Evolutionary conservation across 2,797 vertebrate genomes (phyloP).

Genomic region (Florisuga fusca): DNA sequence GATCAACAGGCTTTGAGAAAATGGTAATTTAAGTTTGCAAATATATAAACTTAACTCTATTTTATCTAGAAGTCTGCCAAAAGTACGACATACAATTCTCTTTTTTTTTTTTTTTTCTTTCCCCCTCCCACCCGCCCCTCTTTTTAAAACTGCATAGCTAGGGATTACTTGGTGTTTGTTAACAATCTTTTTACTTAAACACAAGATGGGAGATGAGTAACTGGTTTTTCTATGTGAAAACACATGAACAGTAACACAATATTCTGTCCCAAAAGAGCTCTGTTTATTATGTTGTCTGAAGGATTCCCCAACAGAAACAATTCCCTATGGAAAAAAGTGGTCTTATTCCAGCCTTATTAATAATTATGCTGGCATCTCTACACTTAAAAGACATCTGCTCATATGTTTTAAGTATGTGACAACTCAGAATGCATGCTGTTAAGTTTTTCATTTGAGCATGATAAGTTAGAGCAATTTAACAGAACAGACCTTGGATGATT

Average conservation of each 20-base stretch:
- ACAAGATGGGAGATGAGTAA: not conserved
- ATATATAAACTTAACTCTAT: constrained; percentile 33
- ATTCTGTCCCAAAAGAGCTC: not conserved
- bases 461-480: not conserved
- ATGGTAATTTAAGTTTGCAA: constrained; percentile 57
- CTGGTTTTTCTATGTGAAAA: not conserved
- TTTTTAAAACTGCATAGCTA: constrained; percentile 19
- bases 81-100: not conserved
- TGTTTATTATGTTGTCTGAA: not conserved
- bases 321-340: not conserved
- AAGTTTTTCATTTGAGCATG: not conserved
- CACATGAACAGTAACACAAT: not conserved
- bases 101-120: not conserved
- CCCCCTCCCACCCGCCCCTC: not conserved
- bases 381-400: not conserved
- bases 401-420: not conserved
- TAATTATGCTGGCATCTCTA: constrained; percentile 6
- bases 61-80: constrained; percentile 52
- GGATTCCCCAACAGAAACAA: not conserved
- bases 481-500: not conserved
- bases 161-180: not conserved
- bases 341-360: not conserved
- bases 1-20: constrained; percentile 70
- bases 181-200: not conserved
- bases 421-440: not conserved